A percentile compares a stretch with the other conserved stretches of the same genome.
These are phyloP conservation scores for Arvicanthis niloticus DNA, from an alignment of 2,113 vertebrate species.

Conservation along the genomic window DNA sequence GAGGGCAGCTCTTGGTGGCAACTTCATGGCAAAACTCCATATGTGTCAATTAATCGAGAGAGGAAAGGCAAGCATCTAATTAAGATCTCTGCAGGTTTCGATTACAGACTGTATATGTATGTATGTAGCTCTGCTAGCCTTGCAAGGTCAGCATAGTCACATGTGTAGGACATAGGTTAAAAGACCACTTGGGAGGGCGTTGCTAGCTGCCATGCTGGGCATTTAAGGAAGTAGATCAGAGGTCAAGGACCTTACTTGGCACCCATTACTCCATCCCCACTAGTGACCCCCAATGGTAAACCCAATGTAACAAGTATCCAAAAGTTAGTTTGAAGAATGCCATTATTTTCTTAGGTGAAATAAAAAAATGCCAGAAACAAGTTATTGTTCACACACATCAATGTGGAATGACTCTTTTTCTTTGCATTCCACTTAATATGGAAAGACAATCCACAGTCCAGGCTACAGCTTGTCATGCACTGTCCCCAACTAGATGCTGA, in stretches of 20 bases:
- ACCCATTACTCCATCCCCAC: neutral
- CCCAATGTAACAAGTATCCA: neutral
- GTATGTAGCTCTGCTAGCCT: neutral
- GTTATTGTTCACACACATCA: neutral
- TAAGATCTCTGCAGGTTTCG: neutral
- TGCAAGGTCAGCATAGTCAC: neutral
- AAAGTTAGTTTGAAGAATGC: conserved; percentile 16
- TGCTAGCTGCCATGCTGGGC: neutral
- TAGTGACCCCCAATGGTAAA: neutral
- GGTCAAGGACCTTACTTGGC: neutral
- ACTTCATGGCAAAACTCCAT: neutral
- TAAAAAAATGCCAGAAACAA: conserved; percentile 25
- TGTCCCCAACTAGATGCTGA: neutral
- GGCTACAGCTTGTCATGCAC: neutral
- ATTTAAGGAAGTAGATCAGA: neutral
- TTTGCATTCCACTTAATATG: neutral
- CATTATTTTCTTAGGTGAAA: neutral
- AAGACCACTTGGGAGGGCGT: neutral
- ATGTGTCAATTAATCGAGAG: neutral
- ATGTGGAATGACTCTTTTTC: neutral
- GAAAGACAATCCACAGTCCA: neutral
- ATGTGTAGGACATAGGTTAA: neutral
- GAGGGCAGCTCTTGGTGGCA: neutral
- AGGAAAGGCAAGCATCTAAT: neutral
- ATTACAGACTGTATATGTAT: neutral